Conservation (phyloP, 2,113 vertebrate species). For the Acrocephalus arundinaceus region DNA sequence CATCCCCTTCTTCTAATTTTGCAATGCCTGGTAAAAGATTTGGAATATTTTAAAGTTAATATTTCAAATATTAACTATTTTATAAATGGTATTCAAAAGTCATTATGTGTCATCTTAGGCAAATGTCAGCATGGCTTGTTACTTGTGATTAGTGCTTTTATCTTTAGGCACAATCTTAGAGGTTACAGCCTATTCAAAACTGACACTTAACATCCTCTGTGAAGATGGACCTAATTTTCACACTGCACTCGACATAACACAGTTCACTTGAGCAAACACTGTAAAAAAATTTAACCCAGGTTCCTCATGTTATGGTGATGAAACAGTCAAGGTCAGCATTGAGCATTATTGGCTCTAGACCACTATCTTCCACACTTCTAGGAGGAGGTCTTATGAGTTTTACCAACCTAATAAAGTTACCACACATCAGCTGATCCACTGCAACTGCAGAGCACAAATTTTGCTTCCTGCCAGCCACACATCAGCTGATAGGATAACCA, state of each 20-base stretch:
- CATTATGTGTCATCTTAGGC: neutral
- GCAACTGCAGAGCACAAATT: neutral
- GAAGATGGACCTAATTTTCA: neutral
- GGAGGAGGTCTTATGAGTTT: neutral
- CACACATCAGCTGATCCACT: conserved; percentile 22
- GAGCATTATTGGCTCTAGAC: neutral
- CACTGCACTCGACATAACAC: neutral
- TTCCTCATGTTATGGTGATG: neutral
- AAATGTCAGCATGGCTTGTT: neutral
- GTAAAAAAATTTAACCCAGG: neutral
- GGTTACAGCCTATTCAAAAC: neutral
- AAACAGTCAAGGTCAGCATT: neutral
- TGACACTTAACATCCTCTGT: neutral
- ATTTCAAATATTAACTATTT: neutral
- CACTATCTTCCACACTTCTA: neutral
- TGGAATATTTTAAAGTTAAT: neutral
- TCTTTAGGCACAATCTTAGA: neutral
- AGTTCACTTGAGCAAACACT: neutral
- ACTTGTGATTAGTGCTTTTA: neutral
- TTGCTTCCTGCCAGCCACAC: neutral
- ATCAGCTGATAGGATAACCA: neutral
- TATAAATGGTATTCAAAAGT: neutral
- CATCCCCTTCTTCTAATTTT: conserved; percentile 90
- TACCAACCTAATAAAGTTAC: neutral
- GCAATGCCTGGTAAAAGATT: conserved; percentile 83